Base-by-base conservation (phyloP, 2,797 vertebrate species). In the Yasuhikotakia modesta region DNA sequence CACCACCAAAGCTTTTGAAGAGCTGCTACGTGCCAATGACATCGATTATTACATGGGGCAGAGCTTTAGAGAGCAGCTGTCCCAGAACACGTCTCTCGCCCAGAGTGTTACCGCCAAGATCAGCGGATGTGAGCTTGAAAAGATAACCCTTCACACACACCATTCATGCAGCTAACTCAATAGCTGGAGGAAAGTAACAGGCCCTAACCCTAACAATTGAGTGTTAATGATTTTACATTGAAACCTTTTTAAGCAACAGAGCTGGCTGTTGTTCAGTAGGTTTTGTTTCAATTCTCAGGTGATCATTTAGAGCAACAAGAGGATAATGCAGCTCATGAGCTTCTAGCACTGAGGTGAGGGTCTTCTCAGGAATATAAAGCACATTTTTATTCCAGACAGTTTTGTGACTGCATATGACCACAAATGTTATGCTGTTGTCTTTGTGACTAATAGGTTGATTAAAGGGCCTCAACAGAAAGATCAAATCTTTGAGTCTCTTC, bases 21-120 rank as follows among this genome's bases (percentile, higher is more conserved):
- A 97, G 82, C 94, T 99, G 13, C 94, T 99, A 17, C 91, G 94
- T 0, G 93, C 95, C 86, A 97, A 96, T 0, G 96, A 99, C 75
- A 94, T 99, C 0, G 97, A 99, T 87, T 99, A 99, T 88, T 98
- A 97, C 90, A 92, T 97, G 94, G 96, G 97, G 5, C 95, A 97
- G 90, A 95, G 95, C 87, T 97, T 98, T 79, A 91, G 96, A 43
- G 95, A 98, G 84, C 96, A 97, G 71, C 90, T 99, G 27, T 90
- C 94, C 14, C 95, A 96, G 87, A 95, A 93, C 79, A 91, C 87
- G 0, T 93, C 95, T 24, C 87, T 99, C 85, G 91, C 92, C 5
- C 93, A 95, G 16, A 90, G 93, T 76, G 90, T 96, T 48, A 88
- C 93, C 27, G 88, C 90, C 84, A 97, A 94, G 87, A 96, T 99